These are phyloP conservation scores for Aethes cnicana DNA, from an alignment of 2,888 invertebrate genomes.

Conservation along the genomic window DNA sequence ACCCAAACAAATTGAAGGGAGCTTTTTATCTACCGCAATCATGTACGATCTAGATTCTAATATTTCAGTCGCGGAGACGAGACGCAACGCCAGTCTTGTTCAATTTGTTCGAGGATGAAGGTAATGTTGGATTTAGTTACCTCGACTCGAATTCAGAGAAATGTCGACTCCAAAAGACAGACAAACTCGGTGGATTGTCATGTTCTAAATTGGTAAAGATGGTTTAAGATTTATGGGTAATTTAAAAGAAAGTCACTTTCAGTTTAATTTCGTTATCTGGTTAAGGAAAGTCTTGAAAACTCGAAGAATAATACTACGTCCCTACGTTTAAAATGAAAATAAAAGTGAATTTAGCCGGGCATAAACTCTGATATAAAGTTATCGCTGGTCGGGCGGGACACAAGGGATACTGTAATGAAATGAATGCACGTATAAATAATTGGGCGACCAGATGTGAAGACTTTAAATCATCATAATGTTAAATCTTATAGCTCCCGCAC, in stretches of 20 bases:
- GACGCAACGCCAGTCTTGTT: conserved; percentile 13
- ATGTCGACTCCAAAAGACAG: conserved; percentile 14
- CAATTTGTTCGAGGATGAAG: conserved; percentile 15
- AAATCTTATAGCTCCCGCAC: conserved; percentile 23
- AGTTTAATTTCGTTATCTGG: neutral
- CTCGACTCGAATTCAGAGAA: conserved; percentile 8
- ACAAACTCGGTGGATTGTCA: neutral
- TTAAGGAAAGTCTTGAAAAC: neutral
- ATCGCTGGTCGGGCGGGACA: conserved; percentile 38
- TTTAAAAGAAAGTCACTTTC: neutral
- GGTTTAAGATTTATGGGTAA: neutral
- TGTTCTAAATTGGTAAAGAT: conserved; percentile 7
- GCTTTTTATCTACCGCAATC: conserved; percentile 11
- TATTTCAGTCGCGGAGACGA: conserved; percentile 20
- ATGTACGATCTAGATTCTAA: conserved; percentile 13
- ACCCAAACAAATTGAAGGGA: conserved; percentile 4
- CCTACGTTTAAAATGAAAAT: conserved; percentile 8
- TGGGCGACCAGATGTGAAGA: conserved; percentile 46
- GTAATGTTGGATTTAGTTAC: conserved; percentile 18
- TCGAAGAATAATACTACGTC: neutral
- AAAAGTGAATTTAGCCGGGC: conserved; percentile 5
- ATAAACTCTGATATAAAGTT: conserved; percentile 19
- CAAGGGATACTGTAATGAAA: conserved; percentile 59
- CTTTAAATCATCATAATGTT: conserved; percentile 49
- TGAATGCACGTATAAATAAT: conserved; percentile 65